Evolutionary conservation across 1,140 invertebrate genomes (phyloP).

Genomic region (Drosophila erecta): DNA sequence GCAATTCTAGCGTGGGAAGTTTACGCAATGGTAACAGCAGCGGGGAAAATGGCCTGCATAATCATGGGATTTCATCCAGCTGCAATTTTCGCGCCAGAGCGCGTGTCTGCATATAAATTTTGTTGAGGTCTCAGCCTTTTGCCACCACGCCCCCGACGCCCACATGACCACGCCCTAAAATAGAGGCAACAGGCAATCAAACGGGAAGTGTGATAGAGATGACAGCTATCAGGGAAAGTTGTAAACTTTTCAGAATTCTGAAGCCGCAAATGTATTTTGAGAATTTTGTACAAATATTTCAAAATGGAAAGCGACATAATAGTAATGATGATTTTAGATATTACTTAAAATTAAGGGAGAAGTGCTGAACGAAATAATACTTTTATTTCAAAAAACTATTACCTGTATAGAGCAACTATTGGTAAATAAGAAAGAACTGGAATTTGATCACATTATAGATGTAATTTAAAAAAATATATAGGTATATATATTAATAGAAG

Average conservation of each 20-base stretch:
- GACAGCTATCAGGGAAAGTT: slow-evolving; percentile 2
- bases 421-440: too few species aligned
- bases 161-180: slow-evolving; percentile 20
- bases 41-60: slow-evolving; percentile 71
- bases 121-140: slow-evolving; percentile 18
- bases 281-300: too few species aligned
- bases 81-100: slow-evolving; percentile 78
- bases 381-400: too few species aligned
- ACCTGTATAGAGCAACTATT: too few species aligned
- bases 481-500: too few species aligned
- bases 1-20: slow-evolving; percentile 49
- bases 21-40: slow-evolving; percentile 35
- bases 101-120: slow-evolving; percentile 79
- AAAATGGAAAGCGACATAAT: too few species aligned
- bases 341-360: not conserved
- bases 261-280: too few species aligned
- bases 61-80: slow-evolving; percentile 80
- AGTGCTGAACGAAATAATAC: too few species aligned
- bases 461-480: too few species aligned
- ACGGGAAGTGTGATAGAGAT: slow-evolving; percentile 17
- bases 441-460: too few species aligned
- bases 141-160: slow-evolving; percentile 4
- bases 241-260: not conserved
- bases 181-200: slow-evolving; percentile 27
- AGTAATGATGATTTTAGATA: too few species aligned